Evolutionary conservation across 1,140 invertebrate species (phyloP).

Genomic region (Cyclargus thomasi): DNA sequence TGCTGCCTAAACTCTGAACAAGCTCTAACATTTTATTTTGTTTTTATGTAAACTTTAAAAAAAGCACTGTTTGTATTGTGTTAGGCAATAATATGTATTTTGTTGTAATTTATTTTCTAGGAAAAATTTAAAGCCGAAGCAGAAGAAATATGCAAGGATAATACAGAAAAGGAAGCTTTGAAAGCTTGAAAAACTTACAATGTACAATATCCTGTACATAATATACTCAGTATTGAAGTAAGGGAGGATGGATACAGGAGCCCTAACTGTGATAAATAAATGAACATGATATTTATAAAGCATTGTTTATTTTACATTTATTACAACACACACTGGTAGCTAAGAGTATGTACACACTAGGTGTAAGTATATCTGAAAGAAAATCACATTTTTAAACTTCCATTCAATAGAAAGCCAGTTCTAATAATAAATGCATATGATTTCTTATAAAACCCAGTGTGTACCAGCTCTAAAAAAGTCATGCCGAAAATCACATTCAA

Average conservation of each 20-base stretch:
- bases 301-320: constrained; percentile 22
- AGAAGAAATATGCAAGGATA: constrained; percentile 49
- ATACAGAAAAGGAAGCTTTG: constrained; percentile 52
- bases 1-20: too few species aligned
- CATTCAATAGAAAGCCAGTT: too few species aligned
- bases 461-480: not conserved
- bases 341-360: not conserved
- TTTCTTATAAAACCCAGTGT: too few species aligned
- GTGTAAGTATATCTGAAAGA: too few species aligned
- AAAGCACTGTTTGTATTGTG: too few species aligned
- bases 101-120: constrained; percentile 32
- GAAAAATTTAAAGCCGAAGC: constrained; percentile 60
- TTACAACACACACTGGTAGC: constrained; percentile 16
- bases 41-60: too few species aligned
- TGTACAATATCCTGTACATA: not conserved
- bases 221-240: not conserved
- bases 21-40: too few species aligned
- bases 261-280: constrained; percentile 19
- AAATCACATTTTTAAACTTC: too few species aligned
- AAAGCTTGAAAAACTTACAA: constrained; percentile 37
- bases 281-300: constrained; percentile 16
- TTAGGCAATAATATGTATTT: too few species aligned
- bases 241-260: not conserved
- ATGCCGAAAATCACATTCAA: not conserved
- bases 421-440: too few species aligned